These are phyloP conservation scores for Peromyscus melanophrys DNA, from an alignment of 2,797 vertebrate genomes.

Conservation along the genomic window DNA sequence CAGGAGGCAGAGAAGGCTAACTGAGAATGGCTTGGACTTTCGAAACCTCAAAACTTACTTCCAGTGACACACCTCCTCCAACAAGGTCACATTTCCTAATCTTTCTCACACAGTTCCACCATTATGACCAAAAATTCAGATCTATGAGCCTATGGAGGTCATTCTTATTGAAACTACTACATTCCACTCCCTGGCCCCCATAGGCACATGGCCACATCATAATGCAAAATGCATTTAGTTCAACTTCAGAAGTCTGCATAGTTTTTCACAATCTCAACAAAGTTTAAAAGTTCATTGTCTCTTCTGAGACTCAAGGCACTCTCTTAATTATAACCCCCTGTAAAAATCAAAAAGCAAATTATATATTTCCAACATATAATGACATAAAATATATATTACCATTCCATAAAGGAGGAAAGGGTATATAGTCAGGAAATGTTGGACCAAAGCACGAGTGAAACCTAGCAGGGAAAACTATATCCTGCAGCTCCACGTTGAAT, in stretches of 20 bases:
- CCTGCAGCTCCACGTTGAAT: not conserved
- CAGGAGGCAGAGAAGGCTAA: not conserved
- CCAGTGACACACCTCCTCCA: not conserved
- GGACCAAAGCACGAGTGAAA: not conserved
- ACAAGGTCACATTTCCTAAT: not conserved
- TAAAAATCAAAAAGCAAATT: not conserved
- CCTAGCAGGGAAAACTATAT: not conserved
- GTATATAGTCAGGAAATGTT: not conserved
- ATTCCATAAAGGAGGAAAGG: not conserved
- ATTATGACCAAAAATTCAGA: not conserved
- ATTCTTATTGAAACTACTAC: not conserved
- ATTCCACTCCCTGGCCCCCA: not conserved
- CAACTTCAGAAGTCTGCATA: not conserved
- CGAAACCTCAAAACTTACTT: not conserved
- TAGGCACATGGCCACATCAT: not conserved
- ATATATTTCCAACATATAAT: not conserved
- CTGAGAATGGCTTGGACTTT: not conserved
- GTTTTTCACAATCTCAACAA: not conserved
- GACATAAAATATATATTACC: not conserved
- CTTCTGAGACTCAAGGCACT: not conserved
- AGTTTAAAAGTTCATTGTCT: slow-evolving; percentile 10
- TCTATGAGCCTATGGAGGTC: not conserved
- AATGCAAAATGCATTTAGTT: not conserved
- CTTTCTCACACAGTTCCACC: not conserved
- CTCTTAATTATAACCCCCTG: not conserved